Evolutionary conservation across 23 tunicate species (phyloP).

Genomic region (Oikopleura dioica): DNA sequence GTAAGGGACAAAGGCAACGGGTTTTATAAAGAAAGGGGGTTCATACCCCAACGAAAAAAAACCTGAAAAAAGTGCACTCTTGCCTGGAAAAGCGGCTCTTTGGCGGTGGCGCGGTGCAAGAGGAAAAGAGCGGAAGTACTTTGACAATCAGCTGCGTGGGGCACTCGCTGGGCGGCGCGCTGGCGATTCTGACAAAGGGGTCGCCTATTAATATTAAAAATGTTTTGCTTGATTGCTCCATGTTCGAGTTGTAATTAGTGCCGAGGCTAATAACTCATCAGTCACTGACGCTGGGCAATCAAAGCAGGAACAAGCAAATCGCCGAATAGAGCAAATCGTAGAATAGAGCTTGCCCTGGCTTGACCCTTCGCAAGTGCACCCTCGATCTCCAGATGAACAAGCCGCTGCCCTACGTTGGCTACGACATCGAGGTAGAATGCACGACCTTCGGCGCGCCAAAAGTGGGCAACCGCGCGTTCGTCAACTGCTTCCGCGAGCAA

Average conservation of each 20-base stretch:
- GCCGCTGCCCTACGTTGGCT: too few relatives aligned
- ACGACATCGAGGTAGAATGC: neutral
- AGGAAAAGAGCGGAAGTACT: neutral
- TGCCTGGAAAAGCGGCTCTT: neutral
- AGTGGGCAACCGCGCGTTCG: neutral
- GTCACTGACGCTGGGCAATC: too few relatives aligned
- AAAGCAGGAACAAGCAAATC: too few relatives aligned
- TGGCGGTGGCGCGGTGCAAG: neutral
- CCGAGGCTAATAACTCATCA: too few relatives aligned
- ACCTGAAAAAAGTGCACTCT: neutral
- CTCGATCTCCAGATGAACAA: too few relatives aligned
- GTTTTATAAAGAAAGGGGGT: neutral
- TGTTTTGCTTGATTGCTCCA: too few relatives aligned
- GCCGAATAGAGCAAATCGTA: too few relatives aligned
- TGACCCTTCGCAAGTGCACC: too few relatives aligned
- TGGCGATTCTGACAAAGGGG: neutral
- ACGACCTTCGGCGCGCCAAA: neutral
- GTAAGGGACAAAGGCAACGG: neutral
- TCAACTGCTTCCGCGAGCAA: neutral
- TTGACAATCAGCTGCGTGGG: neutral
- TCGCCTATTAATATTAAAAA: too few relatives aligned
- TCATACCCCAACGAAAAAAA: neutral
- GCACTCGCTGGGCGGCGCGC: neutral
- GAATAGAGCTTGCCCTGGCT: too few relatives aligned
- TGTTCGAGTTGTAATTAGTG: too few relatives aligned